Percentiles rank a stretch among this genome's conserved stretches.
phyloP scores from a whole-genome alignment of 2,888 invertebrate species.

The Apamea crenata region DNA sequence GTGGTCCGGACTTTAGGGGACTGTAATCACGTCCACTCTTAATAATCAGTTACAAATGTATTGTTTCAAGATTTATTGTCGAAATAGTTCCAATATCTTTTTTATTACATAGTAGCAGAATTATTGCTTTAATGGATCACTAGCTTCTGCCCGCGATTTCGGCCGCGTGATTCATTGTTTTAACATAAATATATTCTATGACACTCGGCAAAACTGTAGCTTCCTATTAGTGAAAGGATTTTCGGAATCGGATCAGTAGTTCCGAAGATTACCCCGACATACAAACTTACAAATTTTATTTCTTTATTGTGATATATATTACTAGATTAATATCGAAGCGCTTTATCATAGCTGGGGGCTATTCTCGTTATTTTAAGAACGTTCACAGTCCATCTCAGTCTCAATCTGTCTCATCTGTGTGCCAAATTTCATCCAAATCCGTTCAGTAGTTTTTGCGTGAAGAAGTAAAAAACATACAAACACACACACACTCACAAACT shows the following conservation, averaged over 20 bases:
- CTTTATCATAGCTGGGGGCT: too few species aligned
- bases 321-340: too few species aligned
- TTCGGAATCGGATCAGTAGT: not conserved
- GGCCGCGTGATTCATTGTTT: not conserved
- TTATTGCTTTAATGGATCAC: not conserved
- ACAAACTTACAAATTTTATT: not conserved
- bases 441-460: too few species aligned
- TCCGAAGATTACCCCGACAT: not conserved
- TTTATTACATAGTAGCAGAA: not conserved
- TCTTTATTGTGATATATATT: too few species aligned
- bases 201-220: not conserved
- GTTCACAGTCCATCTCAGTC: too few species aligned
- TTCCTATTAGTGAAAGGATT: not conserved
- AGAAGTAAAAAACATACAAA: too few species aligned
- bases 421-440: too few species aligned
- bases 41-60: slow-evolving; percentile 45
- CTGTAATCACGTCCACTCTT: slow-evolving; percentile 54
- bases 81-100: slow-evolving; percentile 15
- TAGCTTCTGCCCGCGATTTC: not conserved
- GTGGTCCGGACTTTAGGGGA: slow-evolving; percentile 56
- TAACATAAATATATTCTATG: not conserved
- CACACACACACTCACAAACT: too few species aligned
- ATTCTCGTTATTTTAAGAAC: too few species aligned
- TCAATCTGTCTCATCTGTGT: too few species aligned
- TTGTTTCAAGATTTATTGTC: slow-evolving; percentile 21